Percentiles rank a stretch among this genome's conserved stretches.
Conservation (phyloP, 2,797 vertebrate species). For the Oreortyx pictus region DNA sequence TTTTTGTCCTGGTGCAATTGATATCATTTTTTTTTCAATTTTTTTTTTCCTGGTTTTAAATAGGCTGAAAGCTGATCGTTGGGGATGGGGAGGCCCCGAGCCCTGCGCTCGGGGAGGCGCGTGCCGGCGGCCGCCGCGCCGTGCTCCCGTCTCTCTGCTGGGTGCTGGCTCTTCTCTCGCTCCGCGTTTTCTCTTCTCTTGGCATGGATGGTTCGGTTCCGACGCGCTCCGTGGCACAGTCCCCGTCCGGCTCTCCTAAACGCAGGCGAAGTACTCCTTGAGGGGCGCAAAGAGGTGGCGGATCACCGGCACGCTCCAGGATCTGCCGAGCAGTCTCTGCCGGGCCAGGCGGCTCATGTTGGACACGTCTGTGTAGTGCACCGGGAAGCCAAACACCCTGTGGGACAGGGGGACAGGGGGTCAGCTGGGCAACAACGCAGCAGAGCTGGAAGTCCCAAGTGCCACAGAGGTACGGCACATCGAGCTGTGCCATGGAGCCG, state of each 20-base stretch:
- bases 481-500: not conserved
- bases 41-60: conserved; percentile 79
- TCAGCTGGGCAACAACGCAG: too few relatives aligned
- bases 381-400: conserved; percentile 72
- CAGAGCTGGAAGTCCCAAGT: too few relatives aligned
- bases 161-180: conserved; percentile 81
- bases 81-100: conserved; percentile 90
- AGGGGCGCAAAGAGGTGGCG: conserved; percentile 98
- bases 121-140: conserved; percentile 41
- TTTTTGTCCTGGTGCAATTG: too few relatives aligned
- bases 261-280: conserved; percentile 98
- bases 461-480: too few relatives aligned
- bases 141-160: conserved; percentile 76
- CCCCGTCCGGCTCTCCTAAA: conserved; percentile 82
- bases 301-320: conserved; percentile 98
- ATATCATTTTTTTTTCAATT: not conserved
- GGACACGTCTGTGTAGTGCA: conserved; percentile 98
- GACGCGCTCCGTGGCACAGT: conserved; percentile 83
- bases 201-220: conserved; percentile 80
- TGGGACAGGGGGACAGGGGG: too few relatives aligned
- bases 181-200: conserved; percentile 80
- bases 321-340: conserved; percentile 96
- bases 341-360: conserved; percentile 99
- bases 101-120: conserved; percentile 77
- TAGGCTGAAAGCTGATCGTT: conserved; percentile 91